phyloP scores from a whole-genome alignment of 2,113 vertebrate genomes.

The Ibidorhyncha struthersii region DNA sequence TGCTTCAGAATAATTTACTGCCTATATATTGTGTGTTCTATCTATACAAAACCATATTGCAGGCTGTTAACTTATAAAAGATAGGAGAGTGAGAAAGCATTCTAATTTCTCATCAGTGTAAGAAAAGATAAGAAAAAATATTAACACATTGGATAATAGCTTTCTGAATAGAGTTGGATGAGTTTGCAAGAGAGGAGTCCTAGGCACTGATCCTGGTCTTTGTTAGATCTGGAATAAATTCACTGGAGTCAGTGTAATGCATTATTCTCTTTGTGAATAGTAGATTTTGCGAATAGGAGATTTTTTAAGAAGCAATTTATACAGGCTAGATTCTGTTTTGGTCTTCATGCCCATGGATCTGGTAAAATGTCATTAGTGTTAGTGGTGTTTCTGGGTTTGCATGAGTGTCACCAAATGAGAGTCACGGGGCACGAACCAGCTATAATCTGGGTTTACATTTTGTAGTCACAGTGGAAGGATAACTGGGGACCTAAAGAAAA shows the following conservation, averaged over 20 bases:
- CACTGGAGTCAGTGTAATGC: background rate
- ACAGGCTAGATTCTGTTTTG: background rate
- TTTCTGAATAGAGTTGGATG: background rate
- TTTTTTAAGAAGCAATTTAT: background rate
- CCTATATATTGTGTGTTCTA: background rate
- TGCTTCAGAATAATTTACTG: slow-evolving; percentile 11
- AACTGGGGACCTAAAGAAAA: background rate
- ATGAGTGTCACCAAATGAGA: background rate
- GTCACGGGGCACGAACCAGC: background rate
- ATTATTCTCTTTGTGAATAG: background rate
- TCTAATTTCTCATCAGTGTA: slow-evolving; percentile 29
- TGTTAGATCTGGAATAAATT: background rate
- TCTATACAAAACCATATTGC: slow-evolving; percentile 28
- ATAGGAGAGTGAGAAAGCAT: background rate
- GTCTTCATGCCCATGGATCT: background rate
- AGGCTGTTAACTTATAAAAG: background rate
- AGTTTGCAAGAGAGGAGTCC: background rate
- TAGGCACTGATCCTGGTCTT: background rate
- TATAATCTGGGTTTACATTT: background rate
- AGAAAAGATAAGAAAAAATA: slow-evolving; percentile 1
- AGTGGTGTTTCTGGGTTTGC: background rate
- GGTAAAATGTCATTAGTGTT: background rate
- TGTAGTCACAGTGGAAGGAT: background rate
- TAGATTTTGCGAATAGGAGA: background rate
- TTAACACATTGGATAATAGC: background rate